Base-by-base conservation (phyloP, 2,113 vertebrate species). In the Lonchura striata region DNA sequence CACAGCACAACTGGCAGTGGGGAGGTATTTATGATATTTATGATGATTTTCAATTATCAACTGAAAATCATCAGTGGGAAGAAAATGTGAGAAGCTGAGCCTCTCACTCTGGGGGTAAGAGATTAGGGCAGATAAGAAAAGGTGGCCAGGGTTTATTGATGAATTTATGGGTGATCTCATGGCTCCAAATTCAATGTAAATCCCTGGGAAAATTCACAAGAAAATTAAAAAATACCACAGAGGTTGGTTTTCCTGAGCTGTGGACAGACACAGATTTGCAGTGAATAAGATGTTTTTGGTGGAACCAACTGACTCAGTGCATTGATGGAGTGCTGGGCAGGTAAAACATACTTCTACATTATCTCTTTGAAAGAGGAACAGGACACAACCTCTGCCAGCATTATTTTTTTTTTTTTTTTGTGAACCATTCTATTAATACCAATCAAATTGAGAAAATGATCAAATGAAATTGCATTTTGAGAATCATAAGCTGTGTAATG, bases 401-500 rank as follows among this genome's bases (percentile, higher is more conserved):
- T 97, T 97, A n/a, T 98, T 98, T 98, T 94, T 98, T 98, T 98
- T 98, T 90, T 98, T 21, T 98, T 98, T 87, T 97, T 97, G 98
- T 97, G 97, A 98, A 98, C 98, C 98, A 98, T 99, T 99, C 98
- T 98, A 99, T 99, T 99, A 98, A 99, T 99, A 98, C 98, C 98
- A 99, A 99, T 99, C 98, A 99, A 98, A 98, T 98, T 97, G 98
- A 99, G 98, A 98, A 99, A 99, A 99, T 99, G 98, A 99, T 99
- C 98, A 98, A 98, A 98, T 98, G 97, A 98, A 99, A 99, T 99
- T 99, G 98, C 98, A 99, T 99, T 99, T 99, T 98, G 98, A 99
- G 98, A 98, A 98, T 98, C 98, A 98, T 99, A 99, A 99, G 98
- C 99, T 99, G 99, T 97, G 98, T 99, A 99, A 99, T 99, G 99